Conservation (phyloP, 2,888 invertebrate genomes). For the Galeruca laticollis region DNA sequence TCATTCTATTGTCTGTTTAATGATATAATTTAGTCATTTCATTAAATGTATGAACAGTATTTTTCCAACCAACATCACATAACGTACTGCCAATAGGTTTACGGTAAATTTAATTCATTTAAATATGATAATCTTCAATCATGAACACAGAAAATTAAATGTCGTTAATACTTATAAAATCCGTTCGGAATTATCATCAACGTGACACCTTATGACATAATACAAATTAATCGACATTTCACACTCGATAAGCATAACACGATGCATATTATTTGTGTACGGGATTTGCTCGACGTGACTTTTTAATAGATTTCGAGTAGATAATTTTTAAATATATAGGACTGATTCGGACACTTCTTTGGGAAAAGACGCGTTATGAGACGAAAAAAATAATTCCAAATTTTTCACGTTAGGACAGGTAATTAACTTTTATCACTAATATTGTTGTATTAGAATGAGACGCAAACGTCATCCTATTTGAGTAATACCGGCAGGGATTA, state of each 20-base stretch:
- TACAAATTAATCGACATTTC: slow-evolving; percentile 19
- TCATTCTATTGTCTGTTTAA: too few relatives aligned
- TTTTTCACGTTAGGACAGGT: too few relatives aligned
- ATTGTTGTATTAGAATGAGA: too few relatives aligned
- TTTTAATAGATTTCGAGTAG: too few relatives aligned
- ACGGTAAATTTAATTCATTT: slow-evolving; percentile 3
- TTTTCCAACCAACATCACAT: not conserved
- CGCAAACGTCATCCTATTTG: too few relatives aligned
- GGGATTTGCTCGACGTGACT: too few relatives aligned
- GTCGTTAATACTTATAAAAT: slow-evolving; percentile 14
- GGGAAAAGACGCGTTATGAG: not conserved
- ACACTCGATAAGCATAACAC: slow-evolving; percentile 7
- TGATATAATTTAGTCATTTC: too few relatives aligned
- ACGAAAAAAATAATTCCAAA: too few relatives aligned
- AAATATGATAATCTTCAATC: not conserved
- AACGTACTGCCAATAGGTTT: not conserved
- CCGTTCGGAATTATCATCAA: slow-evolving; percentile 13
- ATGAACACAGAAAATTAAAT: slow-evolving; percentile 3
- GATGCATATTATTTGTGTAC: not conserved
- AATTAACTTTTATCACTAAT: too few relatives aligned
- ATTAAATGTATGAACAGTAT: not conserved
- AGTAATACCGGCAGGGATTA: too few relatives aligned
- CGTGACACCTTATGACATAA: slow-evolving; percentile 15
- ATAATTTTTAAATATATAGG: too few relatives aligned
- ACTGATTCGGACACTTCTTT: not conserved